These are phyloP conservation scores for Rhodophaea formosa DNA, from an alignment of 2,888 invertebrate genomes.

Conservation along the genomic window DNA sequence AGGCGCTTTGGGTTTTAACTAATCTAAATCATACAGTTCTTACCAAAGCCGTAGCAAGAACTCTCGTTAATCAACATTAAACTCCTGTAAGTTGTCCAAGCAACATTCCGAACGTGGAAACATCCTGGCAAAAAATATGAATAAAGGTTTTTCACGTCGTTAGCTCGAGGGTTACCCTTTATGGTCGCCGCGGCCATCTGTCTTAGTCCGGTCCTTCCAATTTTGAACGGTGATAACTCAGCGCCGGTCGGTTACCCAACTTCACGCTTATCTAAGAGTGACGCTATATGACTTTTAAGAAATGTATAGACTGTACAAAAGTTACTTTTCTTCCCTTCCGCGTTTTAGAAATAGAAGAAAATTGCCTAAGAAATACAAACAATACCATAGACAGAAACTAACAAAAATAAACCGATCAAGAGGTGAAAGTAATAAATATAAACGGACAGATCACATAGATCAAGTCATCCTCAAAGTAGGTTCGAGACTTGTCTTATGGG, in stretches of 20 bases:
- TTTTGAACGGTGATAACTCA: constrained; percentile 18
- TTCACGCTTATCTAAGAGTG: constrained; percentile 8
- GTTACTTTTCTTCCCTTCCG: too few relatives aligned
- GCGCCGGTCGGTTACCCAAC: constrained; percentile 6
- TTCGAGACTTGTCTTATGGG: too few relatives aligned
- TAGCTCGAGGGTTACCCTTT: constrained; percentile 8
- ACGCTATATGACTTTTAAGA: not conserved
- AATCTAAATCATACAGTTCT: not conserved
- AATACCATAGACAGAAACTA: too few relatives aligned
- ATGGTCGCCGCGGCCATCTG: constrained; percentile 2
- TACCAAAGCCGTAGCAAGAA: not conserved
- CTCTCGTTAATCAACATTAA: not conserved
- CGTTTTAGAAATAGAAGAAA: too few relatives aligned
- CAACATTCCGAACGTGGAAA: not conserved
- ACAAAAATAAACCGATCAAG: too few relatives aligned
- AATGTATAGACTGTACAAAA: not conserved
- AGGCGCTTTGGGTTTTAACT: too few relatives aligned
- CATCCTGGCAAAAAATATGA: constrained; percentile 13
- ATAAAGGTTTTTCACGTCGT: constrained; percentile 15
- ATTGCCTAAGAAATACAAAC: too few relatives aligned
- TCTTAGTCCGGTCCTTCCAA: constrained; percentile 10
- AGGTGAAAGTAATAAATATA: too few relatives aligned
- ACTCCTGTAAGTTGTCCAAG: not conserved
- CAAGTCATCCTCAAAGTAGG: too few relatives aligned
- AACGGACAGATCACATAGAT: too few relatives aligned